phyloP scores from a whole-genome alignment of 2,113 vertebrate species.

The Anhinga anhinga region DNA sequence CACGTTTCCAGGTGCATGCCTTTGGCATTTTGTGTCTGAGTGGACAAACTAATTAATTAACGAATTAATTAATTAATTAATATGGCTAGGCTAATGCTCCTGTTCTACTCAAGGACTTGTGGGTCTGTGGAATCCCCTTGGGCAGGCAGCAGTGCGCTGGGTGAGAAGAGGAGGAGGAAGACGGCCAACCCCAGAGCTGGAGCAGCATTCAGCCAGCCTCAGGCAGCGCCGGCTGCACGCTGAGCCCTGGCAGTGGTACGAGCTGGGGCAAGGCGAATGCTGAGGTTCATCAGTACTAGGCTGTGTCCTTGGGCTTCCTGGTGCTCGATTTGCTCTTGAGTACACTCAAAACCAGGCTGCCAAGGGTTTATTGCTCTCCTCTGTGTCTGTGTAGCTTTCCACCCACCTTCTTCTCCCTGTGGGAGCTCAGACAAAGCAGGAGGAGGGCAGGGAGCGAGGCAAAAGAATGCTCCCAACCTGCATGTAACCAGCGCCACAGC shows the following conservation, averaged over 20 bases:
- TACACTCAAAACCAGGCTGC: fast-evolving
- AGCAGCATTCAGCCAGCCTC: background rate
- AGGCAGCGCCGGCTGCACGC: fast-evolving
- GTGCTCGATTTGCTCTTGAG: background rate
- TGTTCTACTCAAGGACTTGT: background rate
- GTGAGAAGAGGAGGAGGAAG: background rate
- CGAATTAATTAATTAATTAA: background rate
- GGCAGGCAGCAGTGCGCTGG: background rate
- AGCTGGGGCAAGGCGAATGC: background rate
- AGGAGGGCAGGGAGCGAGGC: background rate
- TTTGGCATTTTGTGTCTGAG: background rate
- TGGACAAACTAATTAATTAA: background rate
- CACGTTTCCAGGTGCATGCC: background rate
- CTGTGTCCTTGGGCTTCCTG: background rate
- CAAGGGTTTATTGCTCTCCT: background rate
- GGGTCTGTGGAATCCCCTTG: background rate
- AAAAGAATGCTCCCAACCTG: background rate
- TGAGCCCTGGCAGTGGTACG: background rate
- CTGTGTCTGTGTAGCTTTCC: background rate
- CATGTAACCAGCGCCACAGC: fast-evolving
- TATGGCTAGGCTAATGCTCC: background rate
- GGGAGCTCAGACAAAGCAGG: background rate
- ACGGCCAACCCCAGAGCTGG: background rate
- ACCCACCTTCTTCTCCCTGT: background rate
- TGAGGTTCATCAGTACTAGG: fast-evolving